Evolutionary conservation across 2,797 vertebrate species (phyloP).

Genomic region (Australoheros facetus): DNA sequence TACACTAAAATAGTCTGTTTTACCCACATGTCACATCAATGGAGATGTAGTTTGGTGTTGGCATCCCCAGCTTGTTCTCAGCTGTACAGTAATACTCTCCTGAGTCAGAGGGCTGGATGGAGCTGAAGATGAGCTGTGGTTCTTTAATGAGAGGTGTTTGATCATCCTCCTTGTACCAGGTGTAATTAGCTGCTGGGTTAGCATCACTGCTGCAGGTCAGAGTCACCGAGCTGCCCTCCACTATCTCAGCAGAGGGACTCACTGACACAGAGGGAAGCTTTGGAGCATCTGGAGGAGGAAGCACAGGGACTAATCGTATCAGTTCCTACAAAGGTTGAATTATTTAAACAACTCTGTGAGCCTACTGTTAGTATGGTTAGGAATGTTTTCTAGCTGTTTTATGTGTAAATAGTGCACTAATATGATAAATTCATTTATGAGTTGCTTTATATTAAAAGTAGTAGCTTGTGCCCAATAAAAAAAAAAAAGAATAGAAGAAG

Average conservation of each 20-base stretch:
- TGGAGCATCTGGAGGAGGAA: background rate
- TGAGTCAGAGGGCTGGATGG: constrained; percentile 27
- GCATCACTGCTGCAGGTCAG: background rate
- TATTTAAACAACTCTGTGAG: background rate
- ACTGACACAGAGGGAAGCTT: background rate
- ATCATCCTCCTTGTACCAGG: background rate
- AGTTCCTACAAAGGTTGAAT: background rate
- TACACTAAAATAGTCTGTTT: background rate
- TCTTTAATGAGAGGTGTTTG: background rate
- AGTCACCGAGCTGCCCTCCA: background rate
- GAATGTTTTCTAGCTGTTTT: background rate
- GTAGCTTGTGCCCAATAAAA: background rate
- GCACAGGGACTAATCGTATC: accelerated
- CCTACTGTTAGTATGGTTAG: background rate
- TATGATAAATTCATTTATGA: background rate
- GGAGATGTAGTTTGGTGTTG: background rate
- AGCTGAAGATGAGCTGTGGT: constrained; percentile 14
- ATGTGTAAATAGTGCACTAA: background rate
- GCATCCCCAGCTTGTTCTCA: constrained; percentile 16
- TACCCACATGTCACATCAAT: constrained; percentile 33
- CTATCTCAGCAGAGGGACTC: background rate
- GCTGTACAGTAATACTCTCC: constrained; percentile 32
- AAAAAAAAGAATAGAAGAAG: background rate
- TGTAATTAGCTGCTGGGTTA: background rate
- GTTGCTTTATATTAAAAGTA: background rate